These are phyloP conservation scores for Percina caprodes DNA, from an alignment of 2,113 vertebrate species.

Conservation along the genomic window DNA sequence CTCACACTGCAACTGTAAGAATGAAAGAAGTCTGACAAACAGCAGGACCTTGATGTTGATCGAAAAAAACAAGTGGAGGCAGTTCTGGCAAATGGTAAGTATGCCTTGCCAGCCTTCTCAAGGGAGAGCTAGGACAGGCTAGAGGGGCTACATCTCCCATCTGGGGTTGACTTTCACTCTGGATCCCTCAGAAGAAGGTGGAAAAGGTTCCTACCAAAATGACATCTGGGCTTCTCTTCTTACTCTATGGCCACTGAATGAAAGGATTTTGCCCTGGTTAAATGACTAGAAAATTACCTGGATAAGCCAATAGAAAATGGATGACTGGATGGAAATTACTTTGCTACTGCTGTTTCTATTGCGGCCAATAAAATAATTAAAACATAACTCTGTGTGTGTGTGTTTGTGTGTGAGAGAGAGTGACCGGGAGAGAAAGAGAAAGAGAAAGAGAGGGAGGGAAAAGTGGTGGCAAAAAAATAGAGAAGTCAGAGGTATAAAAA, in stretches of 20 bases:
- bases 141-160: no score
- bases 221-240: slow-evolving; percentile 23
- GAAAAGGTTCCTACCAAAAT: slow-evolving; percentile 12
- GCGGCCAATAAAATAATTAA: slow-evolving; percentile 47
- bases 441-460: neutral
- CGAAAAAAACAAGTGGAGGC: slow-evolving; percentile 10
- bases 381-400: neutral
- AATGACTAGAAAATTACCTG: slow-evolving; percentile 56
- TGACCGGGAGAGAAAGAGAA: neutral
- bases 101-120: no score
- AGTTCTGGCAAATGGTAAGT: slow-evolving; percentile 17
- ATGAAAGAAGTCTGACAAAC: neutral
- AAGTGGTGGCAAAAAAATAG: neutral
- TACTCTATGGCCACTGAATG: neutral
- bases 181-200: slow-evolving; percentile 6
- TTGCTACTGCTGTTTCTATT: slow-evolving; percentile 24
- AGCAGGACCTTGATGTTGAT: slow-evolving; percentile 15
- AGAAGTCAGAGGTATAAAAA: slow-evolving; percentile 7
- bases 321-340: slow-evolving; percentile 34
- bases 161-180: slow-evolving; percentile 10
- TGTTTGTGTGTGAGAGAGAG: neutral
- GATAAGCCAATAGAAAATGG: slow-evolving; percentile 36
- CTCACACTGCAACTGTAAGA: neutral
- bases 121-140: no score
- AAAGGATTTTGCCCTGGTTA: slow-evolving; percentile 34